Conservation (phyloP, 1,140 invertebrate species). For the Lepidotrigona ventralis region DNA sequence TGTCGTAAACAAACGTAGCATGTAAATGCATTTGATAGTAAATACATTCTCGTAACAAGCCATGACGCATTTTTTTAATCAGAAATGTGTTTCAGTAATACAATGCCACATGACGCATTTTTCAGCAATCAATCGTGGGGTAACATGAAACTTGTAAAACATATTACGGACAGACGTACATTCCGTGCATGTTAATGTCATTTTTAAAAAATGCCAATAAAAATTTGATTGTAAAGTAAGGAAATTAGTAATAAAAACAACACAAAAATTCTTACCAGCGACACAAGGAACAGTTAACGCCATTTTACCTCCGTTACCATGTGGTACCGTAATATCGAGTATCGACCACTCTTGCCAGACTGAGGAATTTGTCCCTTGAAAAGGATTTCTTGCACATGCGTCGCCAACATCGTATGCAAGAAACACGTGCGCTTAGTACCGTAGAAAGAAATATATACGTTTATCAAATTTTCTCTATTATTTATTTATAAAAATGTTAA, state of each 20-base stretch:
- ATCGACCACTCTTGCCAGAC: conserved; percentile 50
- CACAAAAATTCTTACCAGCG: conserved; percentile 73
- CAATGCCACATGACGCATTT: conserved; percentile 40
- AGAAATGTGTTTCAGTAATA: conserved; percentile 36
- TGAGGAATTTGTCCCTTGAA: conserved; percentile 45
- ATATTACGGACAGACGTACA: background rate
- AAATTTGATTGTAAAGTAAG: conserved; percentile 12
- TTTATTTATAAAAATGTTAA: background rate
- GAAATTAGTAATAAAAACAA: conserved; percentile 19
- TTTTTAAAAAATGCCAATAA: background rate
- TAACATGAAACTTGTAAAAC: conserved; percentile 14
- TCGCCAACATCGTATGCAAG: conserved; percentile 35
- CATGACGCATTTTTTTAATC: conserved; percentile 7
- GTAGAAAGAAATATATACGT: background rate
- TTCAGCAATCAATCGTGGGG: conserved; percentile 13
- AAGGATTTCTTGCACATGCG: conserved; percentile 49
- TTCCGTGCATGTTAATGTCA: background rate
- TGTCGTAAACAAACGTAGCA: background rate
- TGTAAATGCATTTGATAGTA: background rate
- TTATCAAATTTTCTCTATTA: background rate
- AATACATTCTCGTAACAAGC: background rate
- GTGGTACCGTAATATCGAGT: conserved; percentile 53
- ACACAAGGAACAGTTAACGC: conserved; percentile 76
- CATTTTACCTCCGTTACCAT: conserved; percentile 75
- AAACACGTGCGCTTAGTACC: conserved; percentile 39